Evolutionary conservation across 2,797 vertebrate species (phyloP).

Genomic region (Gymnoscopelus braueri): DNA sequence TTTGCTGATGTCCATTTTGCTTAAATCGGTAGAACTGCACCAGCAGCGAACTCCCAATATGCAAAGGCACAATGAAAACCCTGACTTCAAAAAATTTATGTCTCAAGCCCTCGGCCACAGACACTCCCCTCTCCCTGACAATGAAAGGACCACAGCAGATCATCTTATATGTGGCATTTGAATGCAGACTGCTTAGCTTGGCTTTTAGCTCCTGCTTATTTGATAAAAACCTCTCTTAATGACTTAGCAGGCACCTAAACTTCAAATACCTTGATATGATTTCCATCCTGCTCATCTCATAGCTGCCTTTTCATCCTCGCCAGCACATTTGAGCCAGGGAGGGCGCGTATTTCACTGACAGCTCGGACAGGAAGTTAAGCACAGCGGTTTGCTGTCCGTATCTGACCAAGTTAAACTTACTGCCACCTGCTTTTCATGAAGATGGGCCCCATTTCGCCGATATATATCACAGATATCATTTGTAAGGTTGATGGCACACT

Average conservation of each 20-base stretch:
- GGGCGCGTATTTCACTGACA: constrained; percentile 66
- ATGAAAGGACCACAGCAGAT: constrained; percentile 80
- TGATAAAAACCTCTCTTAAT: constrained; percentile 74
- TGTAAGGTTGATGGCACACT: constrained; percentile 21
- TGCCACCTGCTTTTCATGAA: constrained; percentile 52
- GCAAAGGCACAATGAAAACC: constrained; percentile 82
- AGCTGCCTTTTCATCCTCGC: constrained; percentile 67
- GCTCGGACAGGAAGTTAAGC: constrained; percentile 67
- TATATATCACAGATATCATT: constrained; percentile 29
- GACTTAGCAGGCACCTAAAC: constrained; percentile 74
- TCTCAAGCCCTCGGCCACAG: constrained; percentile 74
- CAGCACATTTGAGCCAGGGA: constrained; percentile 74
- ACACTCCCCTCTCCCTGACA: constrained; percentile 56
- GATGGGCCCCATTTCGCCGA: constrained; percentile 47
- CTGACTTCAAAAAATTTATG: constrained; percentile 81
- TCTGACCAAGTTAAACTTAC: constrained; percentile 61
- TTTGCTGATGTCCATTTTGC: constrained; percentile 82
- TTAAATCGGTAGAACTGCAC: constrained; percentile 81
- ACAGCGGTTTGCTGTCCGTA: constrained; percentile 63
- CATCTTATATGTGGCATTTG: constrained; percentile 80
- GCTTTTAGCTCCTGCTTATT: constrained; percentile 79
- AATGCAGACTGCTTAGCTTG: constrained; percentile 81
- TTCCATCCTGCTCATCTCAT: constrained; percentile 72
- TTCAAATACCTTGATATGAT: constrained; percentile 81
- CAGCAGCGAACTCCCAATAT: constrained; percentile 79